A percentile compares a stretch with the other conserved stretches of the same genome.
Evolutionary conservation across 2,888 invertebrate genomes (phyloP).

Genomic region (Amblyteles armatorius): DNA sequence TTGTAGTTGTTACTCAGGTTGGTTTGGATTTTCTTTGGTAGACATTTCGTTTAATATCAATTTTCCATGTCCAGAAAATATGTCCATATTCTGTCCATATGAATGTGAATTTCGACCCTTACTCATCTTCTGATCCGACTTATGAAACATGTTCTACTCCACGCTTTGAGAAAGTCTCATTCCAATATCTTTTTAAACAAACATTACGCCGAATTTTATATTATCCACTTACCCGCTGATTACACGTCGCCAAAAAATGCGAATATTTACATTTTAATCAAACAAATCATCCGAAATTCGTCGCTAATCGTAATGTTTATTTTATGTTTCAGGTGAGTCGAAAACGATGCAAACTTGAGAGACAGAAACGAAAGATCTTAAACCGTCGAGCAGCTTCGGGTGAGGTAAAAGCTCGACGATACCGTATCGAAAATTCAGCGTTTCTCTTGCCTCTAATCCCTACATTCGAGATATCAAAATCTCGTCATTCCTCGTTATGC

Average conservation of each 20-base stretch:
- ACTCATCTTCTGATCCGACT: too few relatives aligned
- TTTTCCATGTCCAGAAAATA: too few relatives aligned
- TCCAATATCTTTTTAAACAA: background rate
- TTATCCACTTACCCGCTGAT: background rate
- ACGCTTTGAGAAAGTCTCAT: background rate
- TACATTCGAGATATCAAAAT: slow-evolving; percentile 13
- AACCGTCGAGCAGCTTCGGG: slow-evolving; percentile 6
- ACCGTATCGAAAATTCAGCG: slow-evolving; percentile 40
- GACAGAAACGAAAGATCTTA: slow-evolving; percentile 8
- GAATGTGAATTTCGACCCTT: too few relatives aligned
- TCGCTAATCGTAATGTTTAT: slow-evolving; percentile 50
- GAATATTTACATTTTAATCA: slow-evolving; percentile 12
- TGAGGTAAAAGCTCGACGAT: slow-evolving; percentile 50
- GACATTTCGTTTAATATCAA: too few relatives aligned
- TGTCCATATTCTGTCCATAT: too few relatives aligned
- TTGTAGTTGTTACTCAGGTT: too few relatives aligned
- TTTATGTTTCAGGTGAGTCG: slow-evolving; percentile 70
- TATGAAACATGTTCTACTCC: too few relatives aligned
- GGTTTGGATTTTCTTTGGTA: too few relatives aligned
- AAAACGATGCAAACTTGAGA: slow-evolving; percentile 25
- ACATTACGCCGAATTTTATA: background rate
- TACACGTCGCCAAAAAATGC: background rate
- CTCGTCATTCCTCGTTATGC: slow-evolving; percentile 42
- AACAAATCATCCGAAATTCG: slow-evolving; percentile 8
- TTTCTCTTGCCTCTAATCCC: slow-evolving; percentile 36